Evolutionary conservation across 2,888 invertebrate genomes (phyloP), one percentile per base, ranked within the genome.

Genomic region (Melanargia galathea): DNA sequence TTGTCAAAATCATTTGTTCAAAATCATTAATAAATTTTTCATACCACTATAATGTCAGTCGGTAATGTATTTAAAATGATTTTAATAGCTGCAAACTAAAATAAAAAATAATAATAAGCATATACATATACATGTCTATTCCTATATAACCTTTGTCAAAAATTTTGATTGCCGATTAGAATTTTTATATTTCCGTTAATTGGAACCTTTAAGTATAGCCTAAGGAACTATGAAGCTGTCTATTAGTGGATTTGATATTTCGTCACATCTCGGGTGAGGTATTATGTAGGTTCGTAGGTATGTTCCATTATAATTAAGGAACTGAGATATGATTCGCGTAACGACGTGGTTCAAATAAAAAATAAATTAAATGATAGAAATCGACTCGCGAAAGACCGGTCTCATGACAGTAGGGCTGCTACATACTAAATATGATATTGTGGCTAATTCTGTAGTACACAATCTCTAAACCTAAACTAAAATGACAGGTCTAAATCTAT

Each of bases 331-430:
- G 65, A 59, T 62, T 62, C 68, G 66, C 67, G 68, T 66, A 66
- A 70, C 65, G 52, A 70, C 63, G 46, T 38, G 56, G 45, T 58
- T 22, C 16, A 43, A 61, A 62, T 64, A 72, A 72, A 71, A 71
- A 71, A 66, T 68, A 60, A 60, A 68, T 67, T 65, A 65, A 67
- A 63, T 63, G 70, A 66, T 72, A 72, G 72, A 72, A 71, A 72
- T 67, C 71, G 51, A 35, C 56, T 38, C 49, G 46, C 56, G 52
- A 51, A 55, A 20, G 63, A 66, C 61, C 61, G 63, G 66, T 64
- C 63, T 49, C 54, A 45, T 45, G 45, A 26, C 52, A 33, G 40
- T 13, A 57, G 57, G 57, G 57, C 22, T 57, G 57, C 2, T 46
- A 10, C 16, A 51, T 24, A n/a, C n/a, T n/a, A n/a, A n/a, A n/a